Conservation (phyloP, 1,140 invertebrate species). For the Drosophila tristis region DNA sequence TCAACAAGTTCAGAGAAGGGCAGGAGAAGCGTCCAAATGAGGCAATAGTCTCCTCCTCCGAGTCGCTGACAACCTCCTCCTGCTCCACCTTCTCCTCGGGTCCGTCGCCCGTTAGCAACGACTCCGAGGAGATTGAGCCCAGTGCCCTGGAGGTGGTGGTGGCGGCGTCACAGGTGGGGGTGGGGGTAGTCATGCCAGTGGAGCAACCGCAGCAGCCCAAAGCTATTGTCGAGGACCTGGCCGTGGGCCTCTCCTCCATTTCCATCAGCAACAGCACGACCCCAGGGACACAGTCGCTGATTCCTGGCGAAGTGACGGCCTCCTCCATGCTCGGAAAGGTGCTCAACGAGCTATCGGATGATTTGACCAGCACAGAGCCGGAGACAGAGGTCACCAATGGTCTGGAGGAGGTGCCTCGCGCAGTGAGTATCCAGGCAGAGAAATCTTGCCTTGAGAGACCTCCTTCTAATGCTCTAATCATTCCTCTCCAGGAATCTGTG, state of each 20-base stretch:
- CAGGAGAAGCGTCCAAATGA: constrained; percentile 31
- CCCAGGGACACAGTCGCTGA: constrained; percentile 67
- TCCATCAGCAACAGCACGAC: constrained; percentile 55
- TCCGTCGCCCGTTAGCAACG: constrained; percentile 69
- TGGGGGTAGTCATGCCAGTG: neutral
- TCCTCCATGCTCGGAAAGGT: constrained; percentile 71
- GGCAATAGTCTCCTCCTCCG: constrained; percentile 54
- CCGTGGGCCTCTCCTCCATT: constrained; percentile 74
- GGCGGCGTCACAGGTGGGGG: neutral
- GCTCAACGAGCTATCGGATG: constrained; percentile 66
- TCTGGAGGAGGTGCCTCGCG: neutral
- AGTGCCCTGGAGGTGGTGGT: constrained; percentile 28
- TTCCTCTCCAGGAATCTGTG: constrained; percentile 1
- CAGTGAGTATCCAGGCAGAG: neutral
- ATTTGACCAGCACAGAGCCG: constrained; percentile 45
- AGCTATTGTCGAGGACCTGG: constrained; percentile 58
- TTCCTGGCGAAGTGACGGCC: constrained; percentile 63
- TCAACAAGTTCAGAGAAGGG: constrained; percentile 70
- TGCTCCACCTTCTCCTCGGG: constrained; percentile 82
- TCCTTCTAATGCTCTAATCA: neutral
- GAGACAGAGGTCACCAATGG: constrained; percentile 54
- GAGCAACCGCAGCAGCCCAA: constrained; percentile 1
- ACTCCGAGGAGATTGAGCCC: constrained; percentile 59
- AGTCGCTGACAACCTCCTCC: constrained; percentile 80
- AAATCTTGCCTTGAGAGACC: neutral